Evolutionary conservation across 2,113 vertebrate species (phyloP), one percentile per base, ranked within the genome.

Genomic region (Eonycteris spelaea): DNA sequence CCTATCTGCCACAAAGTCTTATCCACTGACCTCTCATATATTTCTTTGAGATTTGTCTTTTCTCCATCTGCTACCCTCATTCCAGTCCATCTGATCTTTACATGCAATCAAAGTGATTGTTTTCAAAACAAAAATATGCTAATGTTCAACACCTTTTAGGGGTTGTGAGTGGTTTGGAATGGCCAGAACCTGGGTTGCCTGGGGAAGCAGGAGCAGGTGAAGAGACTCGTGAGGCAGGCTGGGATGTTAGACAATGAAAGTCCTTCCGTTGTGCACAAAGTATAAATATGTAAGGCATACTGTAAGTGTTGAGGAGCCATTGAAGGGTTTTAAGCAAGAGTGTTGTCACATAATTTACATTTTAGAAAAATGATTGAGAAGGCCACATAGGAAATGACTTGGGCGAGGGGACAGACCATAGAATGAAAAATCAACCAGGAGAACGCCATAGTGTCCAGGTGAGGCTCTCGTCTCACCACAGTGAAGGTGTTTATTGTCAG

Each of bases 401-500:
- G 7, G 80, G 61, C 35, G 18, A 67, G 18, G 28, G 12, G 13
- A 9, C 48, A 11, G 75, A 22, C 30, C 18, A 2, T 0, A 11
- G 18, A 2, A 7, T 28, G 82, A 24, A 59, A 48, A 30, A 10
- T 12, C 4, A 7, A 2, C 21, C 26, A n/a, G 18, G 74, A 57
- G 33, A 38, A 15, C 0, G 11, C 26, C 10, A 7, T 21, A 1
- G 16, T 6, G 18, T 30, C 59, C 40, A 22, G 14, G 21, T 0
- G 43, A 73, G 35, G 11, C 9, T 13, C 4, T 40, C 35, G 2
- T 16, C 28, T 63, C 38, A 13, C 35, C 61, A 61, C 38, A n/a
- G 19, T 14, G 63, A 63, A 78, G 43, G 48, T 3, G 3, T 33
- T 51, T 14, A 1, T 11, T 22, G 21, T 83, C 38, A 24, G 51